Percentiles rank a stretch among this genome's conserved stretches.
Evolutionary conservation across 2,113 vertebrate genomes (phyloP).

Genomic region (Pagrus major): DNA sequence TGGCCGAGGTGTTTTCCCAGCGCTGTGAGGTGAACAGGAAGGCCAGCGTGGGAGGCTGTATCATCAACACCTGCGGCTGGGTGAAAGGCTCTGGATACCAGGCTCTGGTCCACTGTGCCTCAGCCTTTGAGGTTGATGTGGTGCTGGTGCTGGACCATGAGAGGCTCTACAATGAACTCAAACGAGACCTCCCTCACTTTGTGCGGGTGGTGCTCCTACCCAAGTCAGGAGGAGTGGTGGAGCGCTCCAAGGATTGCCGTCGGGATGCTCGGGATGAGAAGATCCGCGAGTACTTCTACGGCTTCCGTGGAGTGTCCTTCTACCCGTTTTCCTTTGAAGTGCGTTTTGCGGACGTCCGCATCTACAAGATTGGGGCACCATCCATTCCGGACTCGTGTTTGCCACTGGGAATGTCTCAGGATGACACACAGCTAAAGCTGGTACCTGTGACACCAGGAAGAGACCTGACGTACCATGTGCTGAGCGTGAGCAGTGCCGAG

Average conservation of each 20-base stretch:
- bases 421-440: slow-evolving; percentile 97
- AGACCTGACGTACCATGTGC: slow-evolving; percentile 96
- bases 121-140: slow-evolving; percentile 97
- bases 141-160: slow-evolving; percentile 98
- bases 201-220: slow-evolving; percentile 95
- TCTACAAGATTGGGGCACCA: slow-evolving; percentile 97
- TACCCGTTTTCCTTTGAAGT: slow-evolving; percentile 97
- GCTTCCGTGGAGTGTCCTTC: slow-evolving; percentile 92
- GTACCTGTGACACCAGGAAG: slow-evolving; percentile 95
- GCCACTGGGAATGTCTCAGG: slow-evolving; percentile 97
- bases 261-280: slow-evolving; percentile 93
- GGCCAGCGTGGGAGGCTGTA: slow-evolving; percentile 94
- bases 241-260: slow-evolving; percentile 96
- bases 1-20: slow-evolving; percentile 96
- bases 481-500: slow-evolving; percentile 94
- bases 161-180: slow-evolving; percentile 96
- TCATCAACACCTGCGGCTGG: slow-evolving; percentile 99
- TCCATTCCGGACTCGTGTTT: slow-evolving; percentile 98
- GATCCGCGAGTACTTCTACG: slow-evolving; percentile 97
- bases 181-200: slow-evolving; percentile 96
- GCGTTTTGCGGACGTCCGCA: slow-evolving; percentile 96
- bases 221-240: slow-evolving; percentile 95
- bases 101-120: slow-evolving; percentile 95
- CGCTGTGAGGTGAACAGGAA: slow-evolving; percentile 96
- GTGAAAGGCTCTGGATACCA: slow-evolving; percentile 98